Conservation (phyloP, 2,888 invertebrate species). For the Polietes domitor region DNA sequence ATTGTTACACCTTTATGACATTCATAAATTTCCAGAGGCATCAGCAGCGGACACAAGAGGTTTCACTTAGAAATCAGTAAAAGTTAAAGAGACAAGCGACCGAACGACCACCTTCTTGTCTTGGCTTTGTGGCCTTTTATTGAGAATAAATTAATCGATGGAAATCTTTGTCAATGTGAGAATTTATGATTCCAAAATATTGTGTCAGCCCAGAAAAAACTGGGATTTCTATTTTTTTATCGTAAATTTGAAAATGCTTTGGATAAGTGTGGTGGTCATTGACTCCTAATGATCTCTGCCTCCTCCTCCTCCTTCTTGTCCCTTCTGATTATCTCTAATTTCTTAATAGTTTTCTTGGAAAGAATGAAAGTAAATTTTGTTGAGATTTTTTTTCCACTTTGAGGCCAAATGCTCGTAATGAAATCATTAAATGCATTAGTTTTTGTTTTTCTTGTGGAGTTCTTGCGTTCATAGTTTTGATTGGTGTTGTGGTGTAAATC, state of each 20-base stretch:
- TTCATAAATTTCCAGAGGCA: slow-evolving; percentile 52
- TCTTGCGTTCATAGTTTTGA: background rate
- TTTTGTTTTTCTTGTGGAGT: background rate
- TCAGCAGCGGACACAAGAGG: slow-evolving; percentile 22
- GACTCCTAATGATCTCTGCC: slow-evolving; percentile 17
- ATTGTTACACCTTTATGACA: slow-evolving; percentile 62
- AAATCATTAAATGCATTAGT: background rate
- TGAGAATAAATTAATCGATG: slow-evolving; percentile 32
- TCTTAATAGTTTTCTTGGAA: slow-evolving; percentile 40
- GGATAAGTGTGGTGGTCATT: background rate
- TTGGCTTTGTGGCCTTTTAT: background rate
- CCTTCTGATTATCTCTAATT: background rate
- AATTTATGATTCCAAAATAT: slow-evolving; percentile 56
- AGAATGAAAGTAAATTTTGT: slow-evolving; percentile 38
- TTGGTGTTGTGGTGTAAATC: slow-evolving; percentile 9
- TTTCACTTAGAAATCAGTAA: background rate
- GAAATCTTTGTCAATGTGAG: slow-evolving; percentile 39
- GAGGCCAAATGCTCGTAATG: background rate
- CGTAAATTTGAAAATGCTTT: background rate
- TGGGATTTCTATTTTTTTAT: slow-evolving; percentile 13
- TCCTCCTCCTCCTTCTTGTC: background rate
- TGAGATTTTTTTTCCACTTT: slow-evolving; percentile 12
- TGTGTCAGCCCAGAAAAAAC: slow-evolving; percentile 13
- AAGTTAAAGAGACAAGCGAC: background rate
- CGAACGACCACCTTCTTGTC: slow-evolving; percentile 32